A percentile compares a stretch with the other conserved stretches of the same genome.
Conservation (phyloP, 2,797 vertebrate genomes). For the Todus mexicanus region DNA sequence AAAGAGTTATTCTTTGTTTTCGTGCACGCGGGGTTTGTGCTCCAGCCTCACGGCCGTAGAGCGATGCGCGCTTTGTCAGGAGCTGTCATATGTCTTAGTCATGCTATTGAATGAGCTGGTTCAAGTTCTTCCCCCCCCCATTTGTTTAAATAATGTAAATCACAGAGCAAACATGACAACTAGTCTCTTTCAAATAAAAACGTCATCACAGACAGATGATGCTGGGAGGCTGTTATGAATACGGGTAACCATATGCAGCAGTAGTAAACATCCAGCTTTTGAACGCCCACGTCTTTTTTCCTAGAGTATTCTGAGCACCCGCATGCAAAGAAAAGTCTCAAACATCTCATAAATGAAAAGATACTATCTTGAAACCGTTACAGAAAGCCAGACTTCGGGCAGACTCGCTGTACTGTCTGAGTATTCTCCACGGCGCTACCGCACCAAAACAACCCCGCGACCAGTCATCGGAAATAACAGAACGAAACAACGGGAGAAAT, state of each 20-base stretch:
- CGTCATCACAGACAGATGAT: background rate
- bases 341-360: background rate
- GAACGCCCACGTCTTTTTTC: background rate
- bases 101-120: conserved; percentile 53
- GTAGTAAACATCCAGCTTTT: background rate
- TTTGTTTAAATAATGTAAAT: conserved; percentile 58
- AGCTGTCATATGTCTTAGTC: conserved; percentile 31
- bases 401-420: background rate
- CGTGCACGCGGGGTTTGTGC: background rate
- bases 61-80: background rate
- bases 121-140: conserved; percentile 7
- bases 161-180: conserved; percentile 56
- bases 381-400: background rate
- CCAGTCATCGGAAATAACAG: background rate
- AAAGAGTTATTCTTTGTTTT: background rate
- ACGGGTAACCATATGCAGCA: background rate
- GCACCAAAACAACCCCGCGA: background rate
- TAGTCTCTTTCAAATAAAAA: conserved; percentile 49
- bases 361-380: background rate
- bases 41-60: background rate
- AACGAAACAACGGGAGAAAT: background rate
- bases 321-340: background rate
- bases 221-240: background rate
- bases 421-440: background rate
- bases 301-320: background rate